Conservation (phyloP, 2,797 vertebrate genomes). For the Allobates femoralis region DNA sequence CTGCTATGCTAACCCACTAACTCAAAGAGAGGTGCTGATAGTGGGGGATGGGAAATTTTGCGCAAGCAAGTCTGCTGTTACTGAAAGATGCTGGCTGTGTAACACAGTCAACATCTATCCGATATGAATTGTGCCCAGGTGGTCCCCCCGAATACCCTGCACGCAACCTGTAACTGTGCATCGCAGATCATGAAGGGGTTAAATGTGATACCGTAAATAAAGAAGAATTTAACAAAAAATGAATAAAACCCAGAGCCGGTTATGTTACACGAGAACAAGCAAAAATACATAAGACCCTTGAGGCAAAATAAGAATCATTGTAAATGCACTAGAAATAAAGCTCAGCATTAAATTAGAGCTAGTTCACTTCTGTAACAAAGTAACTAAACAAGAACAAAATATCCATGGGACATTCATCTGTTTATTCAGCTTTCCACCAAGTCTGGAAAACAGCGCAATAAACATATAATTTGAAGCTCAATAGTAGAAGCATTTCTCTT, state of each 20-base stretch:
- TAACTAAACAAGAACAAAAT: conserved; percentile 53
- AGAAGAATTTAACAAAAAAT: conserved; percentile 2
- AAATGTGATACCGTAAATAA: background rate
- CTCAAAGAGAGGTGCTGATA: no score
- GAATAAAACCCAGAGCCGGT: conserved; percentile 15
- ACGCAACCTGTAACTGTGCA: no score
- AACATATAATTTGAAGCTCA: conserved; percentile 41
- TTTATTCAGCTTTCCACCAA: conserved; percentile 50
- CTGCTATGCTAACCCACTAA: no score
- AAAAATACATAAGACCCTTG: conserved; percentile 35
- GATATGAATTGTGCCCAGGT: no score
- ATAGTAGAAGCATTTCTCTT: conserved; percentile 17
- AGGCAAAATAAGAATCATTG: conserved; percentile 49
- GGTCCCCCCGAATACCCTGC: no score
- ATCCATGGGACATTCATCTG: conserved; percentile 50
- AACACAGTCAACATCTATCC: no score
- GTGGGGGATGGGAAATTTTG: no score
- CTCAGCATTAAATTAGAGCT: conserved; percentile 51
- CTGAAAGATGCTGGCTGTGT: no score
- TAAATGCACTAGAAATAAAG: conserved; percentile 50
- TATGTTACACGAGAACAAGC: conserved; percentile 39
- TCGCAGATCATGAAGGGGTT: no score
- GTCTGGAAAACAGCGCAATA: conserved; percentile 34
- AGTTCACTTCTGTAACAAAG: conserved; percentile 44
- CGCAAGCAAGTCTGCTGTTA: no score